phyloP scores from a whole-genome alignment of 2,797 vertebrate species.

The Selene dorsalis region DNA sequence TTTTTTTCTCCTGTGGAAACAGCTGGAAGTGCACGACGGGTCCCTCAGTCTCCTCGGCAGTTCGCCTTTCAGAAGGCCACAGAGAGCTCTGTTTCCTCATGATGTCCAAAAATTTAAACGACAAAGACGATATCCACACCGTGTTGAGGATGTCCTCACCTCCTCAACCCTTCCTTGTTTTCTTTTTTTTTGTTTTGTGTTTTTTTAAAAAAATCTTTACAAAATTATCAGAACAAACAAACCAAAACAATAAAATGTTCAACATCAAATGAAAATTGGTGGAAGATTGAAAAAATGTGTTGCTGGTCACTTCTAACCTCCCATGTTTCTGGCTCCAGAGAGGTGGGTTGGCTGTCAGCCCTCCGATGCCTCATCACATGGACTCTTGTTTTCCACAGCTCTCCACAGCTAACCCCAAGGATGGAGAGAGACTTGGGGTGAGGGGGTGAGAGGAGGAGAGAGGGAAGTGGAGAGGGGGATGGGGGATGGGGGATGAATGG shows the following conservation, averaged over 20 bases:
- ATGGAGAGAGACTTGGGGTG: conserved; percentile 59
- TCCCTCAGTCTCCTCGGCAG: conserved; percentile 54
- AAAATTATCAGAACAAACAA: conserved; percentile 81
- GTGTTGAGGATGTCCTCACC: conserved; percentile 34
- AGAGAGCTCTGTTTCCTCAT: conserved; percentile 59
- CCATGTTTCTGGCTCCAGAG: conserved; percentile 60
- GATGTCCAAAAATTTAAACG: conserved; percentile 66
- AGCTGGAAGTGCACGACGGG: conserved; percentile 50
- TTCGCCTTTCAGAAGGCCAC: conserved; percentile 57
- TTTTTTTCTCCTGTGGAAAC: conserved; percentile 66
- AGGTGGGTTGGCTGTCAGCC: conserved; percentile 40
- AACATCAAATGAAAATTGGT: conserved; percentile 72
- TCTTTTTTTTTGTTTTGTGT: conserved; percentile 11
- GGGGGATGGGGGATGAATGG: conserved; percentile 58
- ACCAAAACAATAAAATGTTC: conserved; percentile 64
- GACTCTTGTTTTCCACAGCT: conserved; percentile 40
- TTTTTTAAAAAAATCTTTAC: conserved; percentile 80
- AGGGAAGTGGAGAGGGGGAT: conserved; percentile 54
- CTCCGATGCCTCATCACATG: conserved; percentile 36
- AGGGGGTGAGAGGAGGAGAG: conserved; percentile 41
- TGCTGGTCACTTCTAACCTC: conserved; percentile 75
- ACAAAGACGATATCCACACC: conserved; percentile 62
- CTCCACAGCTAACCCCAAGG: conserved; percentile 60
- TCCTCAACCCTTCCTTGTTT: conserved; percentile 49
- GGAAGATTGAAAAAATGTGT: conserved; percentile 74